Base-by-base conservation (phyloP, 2,888 invertebrate species). In the Trichopria drosophilae region DNA sequence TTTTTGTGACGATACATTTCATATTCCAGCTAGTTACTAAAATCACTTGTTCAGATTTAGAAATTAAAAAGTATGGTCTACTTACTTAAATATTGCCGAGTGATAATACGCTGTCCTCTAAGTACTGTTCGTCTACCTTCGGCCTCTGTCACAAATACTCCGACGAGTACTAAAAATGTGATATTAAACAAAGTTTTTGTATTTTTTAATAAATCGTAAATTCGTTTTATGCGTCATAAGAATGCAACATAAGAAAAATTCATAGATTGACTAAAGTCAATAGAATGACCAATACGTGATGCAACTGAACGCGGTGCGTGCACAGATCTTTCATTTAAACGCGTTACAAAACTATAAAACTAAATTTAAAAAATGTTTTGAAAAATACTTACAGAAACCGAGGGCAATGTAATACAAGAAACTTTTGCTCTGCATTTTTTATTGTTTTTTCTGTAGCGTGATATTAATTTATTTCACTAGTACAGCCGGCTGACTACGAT, bases 41-140 rank as follows among this genome's bases (percentile, higher is more conserved):
- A n/a, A n/a, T n/a, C n/a, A n/a, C n/a, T n/a, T n/a, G n/a, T n/a
- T n/a, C n/a, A n/a, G 24, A 40, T 45, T 37, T 23, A 36, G 31
- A 28, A 34, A 23, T 45, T 24, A 12, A 10, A 2, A 24, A 19
- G 6, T 4, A 43, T 36, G 24, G 13, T 44, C 22, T 16, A 83
- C 89, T 87, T 80, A 90, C 90, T 82, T 69, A 87, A 87, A 71
- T 90, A 90, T 52, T 81, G 82, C 55, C 89, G 82, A 3, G 86
- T 90, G 66, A 90, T 82, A 9, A 88, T 86, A 77, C 87, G 85
- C 57, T 90, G 80, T 45, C 90, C 90, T 65, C 87, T 80, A 31
- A 90, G 79, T 66, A 91, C 88, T 72, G 87, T 89, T 64, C 90
- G 81, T 65, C 90, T 81, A 9, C 84, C 90, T 72, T 90, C 90